Evolutionary conservation across 2,113 vertebrate species (phyloP).

Genomic region (Mesocricetus auratus): DNA sequence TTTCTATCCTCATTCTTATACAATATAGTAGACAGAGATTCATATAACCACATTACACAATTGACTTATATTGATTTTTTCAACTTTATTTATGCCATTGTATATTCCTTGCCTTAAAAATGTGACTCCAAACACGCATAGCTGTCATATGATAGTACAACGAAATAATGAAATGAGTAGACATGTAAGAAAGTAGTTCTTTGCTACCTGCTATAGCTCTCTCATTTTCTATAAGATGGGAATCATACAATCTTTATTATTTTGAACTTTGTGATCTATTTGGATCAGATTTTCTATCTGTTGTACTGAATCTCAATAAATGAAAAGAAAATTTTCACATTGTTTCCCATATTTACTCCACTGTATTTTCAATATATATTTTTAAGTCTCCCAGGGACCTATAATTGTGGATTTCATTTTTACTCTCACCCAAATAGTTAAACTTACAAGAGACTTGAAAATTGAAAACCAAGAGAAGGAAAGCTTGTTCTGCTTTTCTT

Average conservation of each 20-base stretch:
- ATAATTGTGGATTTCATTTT: not conserved
- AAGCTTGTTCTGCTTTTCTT: not conserved
- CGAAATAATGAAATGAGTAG: not conserved
- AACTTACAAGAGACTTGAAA: not conserved
- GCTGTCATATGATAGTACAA: not conserved
- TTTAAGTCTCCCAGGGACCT: not conserved
- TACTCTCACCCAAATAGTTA: not conserved
- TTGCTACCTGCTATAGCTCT: not conserved
- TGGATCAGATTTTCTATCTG: not conserved
- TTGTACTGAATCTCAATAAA: not conserved
- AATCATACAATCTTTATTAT: not conserved
- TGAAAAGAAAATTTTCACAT: not conserved
- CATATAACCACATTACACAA: not conserved
- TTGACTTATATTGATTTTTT: not conserved
- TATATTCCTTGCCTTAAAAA: not conserved
- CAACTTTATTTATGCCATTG: not conserved
- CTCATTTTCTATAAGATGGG: not conserved
- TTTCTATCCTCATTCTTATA: not conserved
- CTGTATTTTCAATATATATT: not conserved
- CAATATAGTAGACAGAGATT: not conserved
- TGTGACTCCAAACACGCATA: not conserved
- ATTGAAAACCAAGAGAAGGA: not conserved
- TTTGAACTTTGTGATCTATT: not conserved
- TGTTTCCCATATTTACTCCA: not conserved
- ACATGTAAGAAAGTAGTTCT: not conserved